Percentiles rank a stretch among this genome's conserved stretches.
phyloP scores from a whole-genome alignment of 2,888 invertebrate species.

The Glaucopsyche alexis region DNA sequence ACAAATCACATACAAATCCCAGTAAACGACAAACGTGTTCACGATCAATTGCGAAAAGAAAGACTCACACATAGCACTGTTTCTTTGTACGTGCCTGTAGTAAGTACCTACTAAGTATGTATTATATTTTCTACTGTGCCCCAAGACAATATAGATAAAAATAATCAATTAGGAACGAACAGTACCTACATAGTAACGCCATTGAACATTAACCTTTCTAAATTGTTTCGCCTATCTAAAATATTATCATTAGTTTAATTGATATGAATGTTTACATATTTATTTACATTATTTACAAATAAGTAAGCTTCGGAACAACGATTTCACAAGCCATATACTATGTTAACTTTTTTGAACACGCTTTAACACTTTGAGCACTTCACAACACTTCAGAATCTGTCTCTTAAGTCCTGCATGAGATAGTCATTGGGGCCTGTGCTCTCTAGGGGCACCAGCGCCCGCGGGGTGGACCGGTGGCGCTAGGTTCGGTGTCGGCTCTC shows the following conservation, averaged over 20 bases:
- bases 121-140: no score
- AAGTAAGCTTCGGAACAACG: background rate
- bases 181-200: background rate
- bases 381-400: slow-evolving; percentile 4
- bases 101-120: no score
- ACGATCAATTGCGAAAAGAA: no score
- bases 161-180: no score
- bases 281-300: slow-evolving; percentile 22
- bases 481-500: slow-evolving; percentile 59
- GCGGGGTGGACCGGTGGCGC: slow-evolving; percentile 47
- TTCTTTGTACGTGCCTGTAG: no score
- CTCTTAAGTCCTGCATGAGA: slow-evolving; percentile 14
- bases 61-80: no score
- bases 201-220: background rate
- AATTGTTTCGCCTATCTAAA: slow-evolving; percentile 23
- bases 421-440: background rate
- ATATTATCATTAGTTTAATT: background rate
- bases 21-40: no score
- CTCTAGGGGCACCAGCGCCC: slow-evolving; percentile 8
- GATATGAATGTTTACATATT: slow-evolving; percentile 20
- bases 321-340: background rate
- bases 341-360: background rate
- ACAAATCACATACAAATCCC: no score
- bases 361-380: background rate
- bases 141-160: no score